Evolutionary conservation across 1,140 invertebrate genomes (phyloP).

Genomic region (Orchesella cincta): DNA sequence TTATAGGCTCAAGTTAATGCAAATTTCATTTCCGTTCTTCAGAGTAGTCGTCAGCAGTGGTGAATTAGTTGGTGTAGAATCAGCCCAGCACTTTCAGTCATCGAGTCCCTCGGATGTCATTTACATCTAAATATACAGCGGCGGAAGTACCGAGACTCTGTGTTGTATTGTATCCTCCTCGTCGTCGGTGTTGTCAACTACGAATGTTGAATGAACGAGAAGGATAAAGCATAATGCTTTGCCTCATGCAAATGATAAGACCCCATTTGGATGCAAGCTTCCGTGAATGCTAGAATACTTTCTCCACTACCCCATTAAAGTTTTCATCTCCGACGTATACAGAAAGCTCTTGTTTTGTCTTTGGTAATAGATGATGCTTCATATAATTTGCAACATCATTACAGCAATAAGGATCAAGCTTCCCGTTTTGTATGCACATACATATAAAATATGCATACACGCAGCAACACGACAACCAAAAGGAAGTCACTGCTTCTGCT

Average conservation of each 20-base stretch:
- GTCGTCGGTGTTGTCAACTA: too few relatives aligned
- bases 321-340: not conserved
- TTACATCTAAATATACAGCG: not conserved
- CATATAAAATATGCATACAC: not conserved
- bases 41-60: too few relatives aligned
- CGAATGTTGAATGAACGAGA: not conserved
- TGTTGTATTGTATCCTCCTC: too few relatives aligned
- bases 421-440: not conserved
- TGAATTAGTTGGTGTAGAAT: too few relatives aligned
- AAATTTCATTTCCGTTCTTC: too few relatives aligned
- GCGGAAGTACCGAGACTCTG: too few relatives aligned
- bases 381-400: slow-evolving; percentile 16
- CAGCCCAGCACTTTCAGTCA: too few relatives aligned
- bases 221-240: not conserved
- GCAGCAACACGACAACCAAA: not conserved
- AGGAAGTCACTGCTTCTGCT: not conserved
- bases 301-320: not conserved
- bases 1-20: too few relatives aligned
- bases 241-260: not conserved
- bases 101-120: not conserved
- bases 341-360: not conserved
- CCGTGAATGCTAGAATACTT: not conserved
- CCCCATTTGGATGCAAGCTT: not conserved
- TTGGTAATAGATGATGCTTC: not conserved
- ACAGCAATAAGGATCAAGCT: not conserved